phyloP scores from a whole-genome alignment of 2,113 vertebrate species.

The Cnemophilus loriae region DNA sequence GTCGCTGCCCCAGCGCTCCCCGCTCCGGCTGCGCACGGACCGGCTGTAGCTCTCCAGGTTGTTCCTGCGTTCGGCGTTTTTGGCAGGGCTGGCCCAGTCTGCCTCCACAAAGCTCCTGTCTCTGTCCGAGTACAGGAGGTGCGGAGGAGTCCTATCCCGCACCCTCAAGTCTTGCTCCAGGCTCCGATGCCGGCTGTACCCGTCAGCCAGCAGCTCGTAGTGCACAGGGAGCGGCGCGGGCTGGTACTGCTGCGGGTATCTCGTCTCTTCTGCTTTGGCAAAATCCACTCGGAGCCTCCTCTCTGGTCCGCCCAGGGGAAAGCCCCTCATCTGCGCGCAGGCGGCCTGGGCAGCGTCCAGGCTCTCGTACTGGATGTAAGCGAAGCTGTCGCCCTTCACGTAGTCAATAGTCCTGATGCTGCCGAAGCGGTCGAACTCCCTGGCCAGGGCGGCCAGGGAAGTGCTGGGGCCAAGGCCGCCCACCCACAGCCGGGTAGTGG shows the following conservation, averaged over 20 bases:
- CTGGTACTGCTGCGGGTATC: constrained; percentile 81
- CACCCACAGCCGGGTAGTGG: constrained; percentile 95
- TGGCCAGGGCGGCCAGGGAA: constrained; percentile 87
- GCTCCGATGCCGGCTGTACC: constrained; percentile 84
- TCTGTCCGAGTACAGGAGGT: constrained; percentile 81
- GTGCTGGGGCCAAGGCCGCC: constrained; percentile 90
- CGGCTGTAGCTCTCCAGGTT: constrained; percentile 82
- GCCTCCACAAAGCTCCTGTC: constrained; percentile 82
- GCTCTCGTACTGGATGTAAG: constrained; percentile 97
- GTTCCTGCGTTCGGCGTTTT: constrained; percentile 80
- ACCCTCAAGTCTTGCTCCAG: constrained; percentile 87
- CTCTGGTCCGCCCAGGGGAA: constrained; percentile 86
- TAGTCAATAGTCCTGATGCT: constrained; percentile 97
- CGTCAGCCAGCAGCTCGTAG: constrained; percentile 85
- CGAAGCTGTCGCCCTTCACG: constrained; percentile 94
- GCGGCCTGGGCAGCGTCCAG: constrained; percentile 93
- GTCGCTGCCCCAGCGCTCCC: constrained; percentile 87
- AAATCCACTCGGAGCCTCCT: constrained; percentile 93
- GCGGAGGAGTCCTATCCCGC: constrained; percentile 85
- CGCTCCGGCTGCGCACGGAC: constrained; percentile 84
- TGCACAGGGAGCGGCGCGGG: constrained; percentile 80
- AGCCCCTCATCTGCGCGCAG: constrained; percentile 95
- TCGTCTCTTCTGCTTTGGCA: constrained; percentile 90
- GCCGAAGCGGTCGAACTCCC: constrained; percentile 96
- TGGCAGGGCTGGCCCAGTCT: constrained; percentile 86